A percentile compares a stretch with the other conserved stretches of the same genome.
phyloP scores from a whole-genome alignment of 2,797 vertebrate species.

The Hemitrygon akajei region DNA sequence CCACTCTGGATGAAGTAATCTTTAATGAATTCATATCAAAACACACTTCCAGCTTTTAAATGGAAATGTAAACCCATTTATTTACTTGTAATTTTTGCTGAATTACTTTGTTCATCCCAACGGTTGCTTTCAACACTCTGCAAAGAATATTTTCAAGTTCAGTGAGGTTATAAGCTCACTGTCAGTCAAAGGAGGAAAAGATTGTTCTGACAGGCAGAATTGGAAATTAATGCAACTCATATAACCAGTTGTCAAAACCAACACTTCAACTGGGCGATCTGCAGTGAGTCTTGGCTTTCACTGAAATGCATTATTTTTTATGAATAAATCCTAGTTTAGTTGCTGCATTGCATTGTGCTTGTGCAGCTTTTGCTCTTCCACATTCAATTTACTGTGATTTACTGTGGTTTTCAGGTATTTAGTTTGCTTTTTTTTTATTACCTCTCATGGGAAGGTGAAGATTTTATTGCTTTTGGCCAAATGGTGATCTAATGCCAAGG shows the following conservation, averaged over 20 bases:
- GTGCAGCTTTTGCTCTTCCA: neutral
- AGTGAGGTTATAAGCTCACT: neutral
- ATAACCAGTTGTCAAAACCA: constrained; percentile 12
- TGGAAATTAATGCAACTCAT: neutral
- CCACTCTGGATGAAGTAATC: neutral
- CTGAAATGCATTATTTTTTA: neutral
- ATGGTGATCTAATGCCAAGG: too few relatives aligned
- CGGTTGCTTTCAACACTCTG: neutral
- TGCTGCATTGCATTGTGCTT: neutral
- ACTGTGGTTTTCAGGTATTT: neutral
- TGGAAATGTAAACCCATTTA: neutral
- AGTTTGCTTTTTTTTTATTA: neutral
- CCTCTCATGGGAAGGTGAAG: too few relatives aligned
- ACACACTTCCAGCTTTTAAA: neutral
- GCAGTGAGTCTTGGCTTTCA: neutral
- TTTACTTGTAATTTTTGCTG: neutral
- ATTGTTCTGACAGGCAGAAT: neutral
- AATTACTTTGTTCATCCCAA: neutral
- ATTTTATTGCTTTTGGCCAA: too few relatives aligned
- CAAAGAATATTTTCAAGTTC: neutral
- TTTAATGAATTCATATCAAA: neutral
- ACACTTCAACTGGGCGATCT: neutral
- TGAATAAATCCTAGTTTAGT: neutral
- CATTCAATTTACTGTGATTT: neutral
- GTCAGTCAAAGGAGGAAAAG: neutral